These are phyloP conservation scores for Penaeus monodon DNA, from an alignment of 2,888 invertebrate genomes.

Conservation along the genomic window DNA sequence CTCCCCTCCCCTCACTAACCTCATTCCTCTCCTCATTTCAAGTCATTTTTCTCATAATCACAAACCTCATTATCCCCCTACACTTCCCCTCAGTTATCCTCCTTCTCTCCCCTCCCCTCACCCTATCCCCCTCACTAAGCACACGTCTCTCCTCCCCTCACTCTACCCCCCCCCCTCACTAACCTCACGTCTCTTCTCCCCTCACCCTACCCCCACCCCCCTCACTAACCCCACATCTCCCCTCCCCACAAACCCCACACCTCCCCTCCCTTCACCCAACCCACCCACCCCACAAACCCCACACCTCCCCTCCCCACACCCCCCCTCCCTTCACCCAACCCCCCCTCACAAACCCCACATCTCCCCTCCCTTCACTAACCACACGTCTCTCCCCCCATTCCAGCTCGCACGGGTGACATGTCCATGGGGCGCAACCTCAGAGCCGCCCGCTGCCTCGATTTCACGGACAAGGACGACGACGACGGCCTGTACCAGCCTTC, in stretches of 20 bases:
- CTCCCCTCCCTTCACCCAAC: background rate
- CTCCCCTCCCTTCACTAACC: background rate
- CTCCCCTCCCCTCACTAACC: no score
- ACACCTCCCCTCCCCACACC: background rate
- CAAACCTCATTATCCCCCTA: background rate
- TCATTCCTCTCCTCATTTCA: no score
- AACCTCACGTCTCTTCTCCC: no score
- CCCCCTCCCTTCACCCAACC: background rate
- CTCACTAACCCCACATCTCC: no score
- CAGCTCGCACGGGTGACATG: conserved; percentile 64
- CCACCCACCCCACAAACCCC: background rate
- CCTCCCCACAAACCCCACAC: background rate
- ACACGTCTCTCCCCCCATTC: background rate
- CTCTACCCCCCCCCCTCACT: no score
- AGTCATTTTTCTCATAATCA: no score
- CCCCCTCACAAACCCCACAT: background rate
- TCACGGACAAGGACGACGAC: conserved; percentile 64
- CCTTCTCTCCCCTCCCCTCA: background rate
- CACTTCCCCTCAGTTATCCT: background rate
- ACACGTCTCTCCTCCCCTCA: no score
- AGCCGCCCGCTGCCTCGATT: conserved; percentile 64
- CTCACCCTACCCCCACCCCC: no score
- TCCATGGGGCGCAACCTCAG: conserved; percentile 64
- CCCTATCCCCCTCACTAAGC: no score
- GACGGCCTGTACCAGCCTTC: conserved; percentile 61